Percentiles rank a stretch among this genome's conserved stretches.
phyloP scores from a whole-genome alignment of 2,113 vertebrate species.

The Thunnus thynnus region DNA sequence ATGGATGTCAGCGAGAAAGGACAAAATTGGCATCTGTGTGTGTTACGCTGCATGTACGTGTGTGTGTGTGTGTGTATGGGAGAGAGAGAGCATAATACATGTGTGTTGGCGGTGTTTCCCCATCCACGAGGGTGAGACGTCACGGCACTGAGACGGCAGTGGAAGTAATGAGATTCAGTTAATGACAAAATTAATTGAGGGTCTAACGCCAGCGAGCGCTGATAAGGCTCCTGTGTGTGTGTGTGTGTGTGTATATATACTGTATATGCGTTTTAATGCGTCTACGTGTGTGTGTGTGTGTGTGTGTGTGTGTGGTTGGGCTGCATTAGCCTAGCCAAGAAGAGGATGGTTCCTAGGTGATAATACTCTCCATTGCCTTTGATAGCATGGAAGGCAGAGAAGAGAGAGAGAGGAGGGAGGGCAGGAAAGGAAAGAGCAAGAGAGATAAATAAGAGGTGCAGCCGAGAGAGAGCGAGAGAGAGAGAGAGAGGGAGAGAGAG shows the following conservation, averaged over 20 bases:
- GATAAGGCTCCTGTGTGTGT: conserved; percentile 57
- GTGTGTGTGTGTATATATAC: conserved; percentile 5
- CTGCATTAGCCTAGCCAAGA: conserved; percentile 31
- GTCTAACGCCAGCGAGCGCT: conserved; percentile 52
- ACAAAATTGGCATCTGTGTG: conserved; percentile 33
- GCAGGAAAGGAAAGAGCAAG: conserved; percentile 28
- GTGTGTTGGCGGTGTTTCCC: conserved; percentile 28
- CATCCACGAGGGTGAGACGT: conserved; percentile 32
- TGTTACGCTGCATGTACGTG: background rate
- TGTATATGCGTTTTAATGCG: conserved; percentile 26
- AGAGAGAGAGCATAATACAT: background rate
- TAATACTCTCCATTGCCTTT: conserved; percentile 64
- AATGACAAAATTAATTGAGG: conserved; percentile 78
- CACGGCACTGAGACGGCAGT: conserved; percentile 43
- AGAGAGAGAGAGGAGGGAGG: conserved; percentile 24
- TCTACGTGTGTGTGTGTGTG: conserved; percentile 19
- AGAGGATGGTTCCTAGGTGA: conserved; percentile 54
- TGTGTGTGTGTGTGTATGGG: conserved; percentile 1
- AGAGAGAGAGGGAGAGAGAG: conserved; percentile 5
- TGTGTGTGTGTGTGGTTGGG: conserved; percentile 1
- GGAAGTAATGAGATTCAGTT: conserved; percentile 73
- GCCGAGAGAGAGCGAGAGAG: conserved; percentile 22
- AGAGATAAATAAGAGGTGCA: conserved; percentile 57
- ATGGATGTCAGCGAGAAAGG: conserved; percentile 56
- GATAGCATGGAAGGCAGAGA: conserved; percentile 41